Evolutionary conservation across 1,140 invertebrate species (phyloP).

Genomic region (Eurosta solidaginis): DNA sequence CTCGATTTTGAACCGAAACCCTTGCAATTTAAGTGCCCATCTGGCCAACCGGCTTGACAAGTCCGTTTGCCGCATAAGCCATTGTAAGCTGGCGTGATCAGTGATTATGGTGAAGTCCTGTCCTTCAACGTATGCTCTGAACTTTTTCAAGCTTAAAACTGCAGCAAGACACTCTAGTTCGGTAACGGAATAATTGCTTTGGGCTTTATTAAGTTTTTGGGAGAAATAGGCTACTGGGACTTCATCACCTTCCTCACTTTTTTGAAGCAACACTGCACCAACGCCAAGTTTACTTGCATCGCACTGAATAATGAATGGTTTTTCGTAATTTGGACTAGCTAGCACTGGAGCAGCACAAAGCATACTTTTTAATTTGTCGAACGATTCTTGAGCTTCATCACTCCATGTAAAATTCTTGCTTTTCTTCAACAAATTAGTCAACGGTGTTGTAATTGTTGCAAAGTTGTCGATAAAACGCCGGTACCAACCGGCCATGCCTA

Average conservation of each 20-base stretch:
- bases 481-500: no score
- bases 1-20: not conserved
- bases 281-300: no score
- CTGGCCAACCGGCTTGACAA: not conserved
- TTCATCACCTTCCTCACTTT: no score
- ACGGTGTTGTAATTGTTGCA: no score
- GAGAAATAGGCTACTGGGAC: no score
- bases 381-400: conserved; percentile 23
- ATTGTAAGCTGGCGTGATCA: not conserved
- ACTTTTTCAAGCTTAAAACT: conserved; percentile 42
- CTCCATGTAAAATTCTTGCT: no score
- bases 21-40: not conserved
- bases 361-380: conserved; percentile 36
- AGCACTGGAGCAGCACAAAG: conserved; percentile 35
- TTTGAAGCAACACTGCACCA: no score
- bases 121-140: conserved; percentile 56
- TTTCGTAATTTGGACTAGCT: conserved; percentile 42
- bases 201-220: no score
- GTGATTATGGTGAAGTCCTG: not conserved
- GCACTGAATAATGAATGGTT: no score
- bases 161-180: conserved; percentile 15
- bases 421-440: no score
- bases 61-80: no score
- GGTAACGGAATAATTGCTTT: conserved; percentile 28
- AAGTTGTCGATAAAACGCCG: no score